Conservation (phyloP, 1,140 invertebrate genomes). For the Brachionus koreanus region DNA sequence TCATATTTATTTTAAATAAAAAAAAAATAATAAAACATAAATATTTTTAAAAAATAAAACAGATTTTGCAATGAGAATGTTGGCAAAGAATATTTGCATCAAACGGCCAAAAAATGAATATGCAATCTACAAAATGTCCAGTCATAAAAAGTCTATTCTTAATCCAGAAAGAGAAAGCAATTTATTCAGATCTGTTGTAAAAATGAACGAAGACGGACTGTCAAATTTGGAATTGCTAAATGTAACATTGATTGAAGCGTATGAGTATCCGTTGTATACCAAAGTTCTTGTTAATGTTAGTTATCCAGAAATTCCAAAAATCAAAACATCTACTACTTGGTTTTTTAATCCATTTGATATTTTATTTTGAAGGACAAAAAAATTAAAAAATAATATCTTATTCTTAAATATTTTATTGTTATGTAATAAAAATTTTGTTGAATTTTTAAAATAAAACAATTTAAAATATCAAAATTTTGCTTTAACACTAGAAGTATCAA, state of each 20-base stretch:
- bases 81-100: slow-evolving; percentile 10
- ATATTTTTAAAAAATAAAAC: neutral
- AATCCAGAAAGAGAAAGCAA: slow-evolving; percentile 8
- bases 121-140: slow-evolving; percentile 17
- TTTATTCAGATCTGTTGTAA: slow-evolving; percentile 5
- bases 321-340: too few relatives aligned
- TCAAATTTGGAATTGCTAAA: neutral
- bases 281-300: slow-evolving; percentile 21
- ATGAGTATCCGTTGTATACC: neutral
- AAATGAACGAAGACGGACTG: slow-evolving; percentile 13
- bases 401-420: too few relatives aligned
- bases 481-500: too few relatives aligned
- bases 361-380: too few relatives aligned
- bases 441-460: too few relatives aligned
- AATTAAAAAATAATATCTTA: too few relatives aligned
- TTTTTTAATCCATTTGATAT: too few relatives aligned
- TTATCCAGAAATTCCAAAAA: neutral
- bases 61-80: slow-evolving; percentile 33
- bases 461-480: too few relatives aligned
- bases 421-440: too few relatives aligned
- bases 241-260: neutral
- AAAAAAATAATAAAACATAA: too few relatives aligned
- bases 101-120: neutral
- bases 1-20: too few relatives aligned
- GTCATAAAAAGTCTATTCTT: neutral